Evolutionary conservation across 2,888 invertebrate genomes (phyloP).

Genomic region (Pandemis heparana): DNA sequence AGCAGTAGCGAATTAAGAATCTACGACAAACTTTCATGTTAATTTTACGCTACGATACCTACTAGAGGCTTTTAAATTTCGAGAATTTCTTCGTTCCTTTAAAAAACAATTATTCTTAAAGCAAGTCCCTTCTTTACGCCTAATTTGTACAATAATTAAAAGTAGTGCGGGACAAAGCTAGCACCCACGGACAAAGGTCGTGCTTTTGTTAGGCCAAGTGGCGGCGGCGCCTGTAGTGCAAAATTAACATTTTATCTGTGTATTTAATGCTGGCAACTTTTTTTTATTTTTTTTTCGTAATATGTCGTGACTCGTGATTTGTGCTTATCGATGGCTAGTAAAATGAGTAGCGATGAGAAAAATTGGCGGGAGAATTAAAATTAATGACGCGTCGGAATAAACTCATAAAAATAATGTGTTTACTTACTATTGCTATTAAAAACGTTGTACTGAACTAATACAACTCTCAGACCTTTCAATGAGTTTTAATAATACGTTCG

Average conservation of each 20-base stretch:
- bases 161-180: slow-evolving; percentile 25
- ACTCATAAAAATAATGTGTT: too few species aligned
- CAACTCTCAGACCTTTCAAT: too few species aligned
- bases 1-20: too few species aligned
- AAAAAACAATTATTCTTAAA: neutral
- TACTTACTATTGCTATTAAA: too few species aligned
- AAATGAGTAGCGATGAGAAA: too few species aligned
- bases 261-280: neutral
- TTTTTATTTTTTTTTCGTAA: neutral
- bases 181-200: slow-evolving; percentile 27
- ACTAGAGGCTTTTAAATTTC: too few species aligned
- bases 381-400: too few species aligned
- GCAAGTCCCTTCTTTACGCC: neutral
- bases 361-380: neutral
- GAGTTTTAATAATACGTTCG: slow-evolving; percentile 11
- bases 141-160: slow-evolving; percentile 33
- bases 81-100: neutral
- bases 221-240: slow-evolving; percentile 16
- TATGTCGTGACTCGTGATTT: neutral
- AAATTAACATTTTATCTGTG: slow-evolving; percentile 28
- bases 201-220: slow-evolving; percentile 28
- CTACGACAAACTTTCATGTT: too few species aligned
- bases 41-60: too few species aligned
- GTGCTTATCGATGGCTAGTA: neutral
- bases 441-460: too few species aligned